Percentiles rank a stretch among this genome's conserved stretches.
These are phyloP conservation scores for Halcyon smyrnensis DNA, from an alignment of 2,797 vertebrate species.

Conservation along the genomic window DNA sequence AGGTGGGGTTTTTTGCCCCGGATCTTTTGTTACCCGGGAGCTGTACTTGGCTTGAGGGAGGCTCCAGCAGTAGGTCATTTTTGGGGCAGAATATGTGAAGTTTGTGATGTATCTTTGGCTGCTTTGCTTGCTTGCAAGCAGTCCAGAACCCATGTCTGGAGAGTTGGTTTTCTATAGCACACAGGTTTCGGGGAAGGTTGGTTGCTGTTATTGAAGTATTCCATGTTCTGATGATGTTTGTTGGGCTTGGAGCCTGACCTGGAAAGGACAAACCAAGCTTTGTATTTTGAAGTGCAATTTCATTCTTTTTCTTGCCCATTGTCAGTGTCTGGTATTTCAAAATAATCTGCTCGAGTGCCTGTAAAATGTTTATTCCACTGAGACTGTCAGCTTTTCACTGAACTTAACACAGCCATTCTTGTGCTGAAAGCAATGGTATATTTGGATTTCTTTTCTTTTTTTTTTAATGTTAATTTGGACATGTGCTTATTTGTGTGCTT, in stretches of 20 bases:
- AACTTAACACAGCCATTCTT: neutral
- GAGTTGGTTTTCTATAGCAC: neutral
- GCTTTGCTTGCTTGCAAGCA: neutral
- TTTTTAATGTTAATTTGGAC: neutral
- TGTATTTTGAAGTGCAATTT: neutral
- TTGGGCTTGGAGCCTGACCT: neutral
- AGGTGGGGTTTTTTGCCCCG: fast-evolving
- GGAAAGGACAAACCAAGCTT: neutral
- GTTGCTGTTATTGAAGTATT: fast-evolving
- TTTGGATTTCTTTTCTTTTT: neutral
- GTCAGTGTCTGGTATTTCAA: neutral
- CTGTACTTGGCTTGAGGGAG: neutral
- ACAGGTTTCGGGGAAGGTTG: neutral
- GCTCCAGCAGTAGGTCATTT: neutral
- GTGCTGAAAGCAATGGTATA: neutral
- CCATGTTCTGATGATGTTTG: neutral
- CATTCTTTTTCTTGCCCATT: neutral
- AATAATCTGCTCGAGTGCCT: neutral
- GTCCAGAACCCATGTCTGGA: neutral
- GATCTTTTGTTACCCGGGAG: neutral
- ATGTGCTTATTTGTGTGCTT: neutral
- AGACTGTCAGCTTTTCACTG: neutral
- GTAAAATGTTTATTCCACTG: neutral
- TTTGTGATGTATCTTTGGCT: neutral
- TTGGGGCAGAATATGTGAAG: neutral